Evolutionary conservation across 2,888 invertebrate species (phyloP).

Genomic region (Pharmacophagus antenor): DNA sequence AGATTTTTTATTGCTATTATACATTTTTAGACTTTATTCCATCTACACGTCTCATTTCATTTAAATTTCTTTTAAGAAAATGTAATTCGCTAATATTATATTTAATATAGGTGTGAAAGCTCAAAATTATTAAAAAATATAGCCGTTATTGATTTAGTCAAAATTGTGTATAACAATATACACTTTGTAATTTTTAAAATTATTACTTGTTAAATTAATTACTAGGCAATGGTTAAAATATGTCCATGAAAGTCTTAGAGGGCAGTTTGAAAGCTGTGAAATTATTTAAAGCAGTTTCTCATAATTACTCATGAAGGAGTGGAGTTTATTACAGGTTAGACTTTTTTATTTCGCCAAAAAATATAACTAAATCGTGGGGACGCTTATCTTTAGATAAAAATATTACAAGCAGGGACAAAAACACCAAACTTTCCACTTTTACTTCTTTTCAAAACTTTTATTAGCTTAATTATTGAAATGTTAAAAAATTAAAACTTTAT

Average conservation of each 20-base stretch:
- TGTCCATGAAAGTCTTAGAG: conserved; percentile 3
- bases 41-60: conserved; percentile 10
- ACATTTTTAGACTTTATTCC: conserved; percentile 18
- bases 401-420: neutral
- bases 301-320: neutral
- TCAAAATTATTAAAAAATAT: conserved; percentile 41
- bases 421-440: neutral
- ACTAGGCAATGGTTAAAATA: conserved; percentile 5
- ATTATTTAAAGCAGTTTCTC: neutral
- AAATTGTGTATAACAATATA: conserved; percentile 22
- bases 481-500: neutral
- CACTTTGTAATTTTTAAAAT: conserved; percentile 19
- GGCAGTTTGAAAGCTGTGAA: neutral
- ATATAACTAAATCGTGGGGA: neutral
- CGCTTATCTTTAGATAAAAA: neutral
- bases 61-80: conserved; percentile 5
- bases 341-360: neutral
- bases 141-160: conserved; percentile 27
- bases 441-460: neutral
- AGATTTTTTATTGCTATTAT: conserved; percentile 15
- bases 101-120: conserved; percentile 42
- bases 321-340: neutral
- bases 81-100: conserved; percentile 16
- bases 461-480: neutral
- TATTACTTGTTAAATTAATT: conserved; percentile 18